Evolutionary conservation across 1,140 invertebrate genomes (phyloP).

Genomic region (Paralvinella palmiformis): DNA sequence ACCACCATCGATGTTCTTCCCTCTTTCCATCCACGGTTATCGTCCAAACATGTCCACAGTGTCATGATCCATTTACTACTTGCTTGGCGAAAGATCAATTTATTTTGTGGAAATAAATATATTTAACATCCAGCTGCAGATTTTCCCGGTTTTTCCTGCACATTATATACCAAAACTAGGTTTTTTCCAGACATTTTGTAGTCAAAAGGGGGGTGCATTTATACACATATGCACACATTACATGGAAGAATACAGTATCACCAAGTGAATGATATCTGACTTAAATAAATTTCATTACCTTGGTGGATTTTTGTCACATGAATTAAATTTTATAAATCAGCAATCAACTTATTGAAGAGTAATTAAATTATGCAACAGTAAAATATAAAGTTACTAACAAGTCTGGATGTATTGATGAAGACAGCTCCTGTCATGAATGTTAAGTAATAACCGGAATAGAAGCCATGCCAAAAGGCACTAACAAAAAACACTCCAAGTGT

Average conservation of each 20-base stretch:
- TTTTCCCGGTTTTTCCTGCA: no score
- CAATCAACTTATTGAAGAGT: not conserved
- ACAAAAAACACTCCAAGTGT: constrained; percentile 70
- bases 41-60: no score
- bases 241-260: constrained; percentile 13
- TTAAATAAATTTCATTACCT: not conserved
- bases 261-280: constrained; percentile 9
- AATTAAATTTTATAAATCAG: not conserved
- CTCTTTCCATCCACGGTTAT: no score
- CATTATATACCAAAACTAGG: no score
- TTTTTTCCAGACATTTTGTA: no score
- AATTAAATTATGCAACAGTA: not conserved
- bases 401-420: constrained; percentile 76
- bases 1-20: no score
- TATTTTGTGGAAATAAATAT: no score
- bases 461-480: constrained; percentile 92
- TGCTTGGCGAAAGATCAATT: no score
- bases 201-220: not conserved
- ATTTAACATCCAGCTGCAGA: no score
- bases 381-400: constrained; percentile 53
- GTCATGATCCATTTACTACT: no score
- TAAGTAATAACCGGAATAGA: constrained; percentile 94
- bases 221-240: not conserved
- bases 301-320: not conserved
- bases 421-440: constrained; percentile 84